Evolutionary conservation across 30 jellyfish, hydroid and myxozoan genomes (phyloP).

Genomic region (Hydractinia echinata): DNA sequence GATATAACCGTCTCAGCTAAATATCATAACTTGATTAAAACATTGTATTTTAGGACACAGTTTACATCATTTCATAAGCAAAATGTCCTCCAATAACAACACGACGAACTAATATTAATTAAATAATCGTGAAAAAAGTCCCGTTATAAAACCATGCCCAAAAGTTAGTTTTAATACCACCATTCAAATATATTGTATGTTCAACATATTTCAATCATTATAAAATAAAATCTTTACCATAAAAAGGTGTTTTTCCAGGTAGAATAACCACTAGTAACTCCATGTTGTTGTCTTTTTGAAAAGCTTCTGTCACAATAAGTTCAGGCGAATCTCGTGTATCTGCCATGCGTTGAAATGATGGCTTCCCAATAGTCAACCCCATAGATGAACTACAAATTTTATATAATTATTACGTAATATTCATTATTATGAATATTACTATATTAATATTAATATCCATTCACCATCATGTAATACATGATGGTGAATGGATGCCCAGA

Average conservation of each 20-base stretch:
- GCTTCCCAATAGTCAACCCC: conserved; percentile 22
- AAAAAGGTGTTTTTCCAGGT: conserved; percentile 70
- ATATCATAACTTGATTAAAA: too few species aligned
- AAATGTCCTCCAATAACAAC: too few species aligned
- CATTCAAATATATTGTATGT: neutral
- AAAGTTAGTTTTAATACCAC: neutral
- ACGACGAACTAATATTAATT: neutral
- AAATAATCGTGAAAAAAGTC: too few species aligned
- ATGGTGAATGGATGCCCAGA: too few species aligned
- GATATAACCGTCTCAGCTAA: too few species aligned
- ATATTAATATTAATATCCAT: too few species aligned
- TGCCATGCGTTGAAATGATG: conserved; percentile 25
- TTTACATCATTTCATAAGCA: too few species aligned
- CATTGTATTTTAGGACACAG: too few species aligned
- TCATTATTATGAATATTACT: too few species aligned
- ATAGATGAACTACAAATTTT: conserved; percentile 10
- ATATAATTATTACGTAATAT: too few species aligned
- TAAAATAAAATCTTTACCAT: conserved; percentile 39
- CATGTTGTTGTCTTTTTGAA: conserved; percentile 13
- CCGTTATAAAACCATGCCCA: neutral
- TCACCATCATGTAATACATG: too few species aligned
- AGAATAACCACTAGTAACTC: conserved; percentile 48
- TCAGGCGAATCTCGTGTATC: conserved; percentile 15
- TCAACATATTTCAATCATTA: neutral
- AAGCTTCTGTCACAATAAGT: conserved; percentile 13